phyloP scores from a whole-genome alignment of 2,888 invertebrate genomes.

The Eubasilissa splendida region DNA sequence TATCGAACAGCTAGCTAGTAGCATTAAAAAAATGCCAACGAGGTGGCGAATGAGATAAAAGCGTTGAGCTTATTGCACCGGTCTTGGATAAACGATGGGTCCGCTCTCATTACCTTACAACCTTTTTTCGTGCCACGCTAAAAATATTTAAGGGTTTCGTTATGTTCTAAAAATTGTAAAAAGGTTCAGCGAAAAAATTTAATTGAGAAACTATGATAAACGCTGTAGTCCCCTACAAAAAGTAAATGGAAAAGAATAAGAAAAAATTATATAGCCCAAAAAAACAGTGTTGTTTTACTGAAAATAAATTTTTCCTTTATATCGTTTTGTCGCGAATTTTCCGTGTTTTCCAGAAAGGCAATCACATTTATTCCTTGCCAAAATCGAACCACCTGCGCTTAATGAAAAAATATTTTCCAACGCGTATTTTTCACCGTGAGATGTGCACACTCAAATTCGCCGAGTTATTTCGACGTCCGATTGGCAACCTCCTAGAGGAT shows the following conservation, averaged over 20 bases:
- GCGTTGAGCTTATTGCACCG: no score
- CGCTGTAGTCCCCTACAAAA: no score
- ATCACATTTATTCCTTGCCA: constrained; percentile 9
- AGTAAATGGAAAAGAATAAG: neutral
- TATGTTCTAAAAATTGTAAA: no score
- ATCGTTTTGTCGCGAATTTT: neutral
- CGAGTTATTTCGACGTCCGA: neutral
- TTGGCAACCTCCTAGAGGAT: neutral
- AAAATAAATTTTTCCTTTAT: constrained; percentile 7
- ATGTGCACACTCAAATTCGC: neutral
- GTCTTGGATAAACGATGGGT: no score
- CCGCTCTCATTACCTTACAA: no score
- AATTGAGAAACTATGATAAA: no score
- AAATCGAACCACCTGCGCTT: constrained; percentile 23
- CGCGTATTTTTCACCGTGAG: neutral
- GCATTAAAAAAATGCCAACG: no score
- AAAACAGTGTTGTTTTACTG: neutral
- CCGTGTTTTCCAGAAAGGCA: neutral
- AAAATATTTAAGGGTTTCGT: no score
- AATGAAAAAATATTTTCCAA: constrained; percentile 16
- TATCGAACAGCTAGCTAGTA: no score
- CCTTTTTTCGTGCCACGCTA: no score
- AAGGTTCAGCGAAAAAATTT: no score
- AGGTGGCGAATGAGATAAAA: no score
- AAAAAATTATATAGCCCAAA: neutral